Percentiles rank a stretch among this genome's conserved stretches.
Evolutionary conservation across 2,888 invertebrate genomes (phyloP).

Genomic region (Heliconius erato): DNA sequence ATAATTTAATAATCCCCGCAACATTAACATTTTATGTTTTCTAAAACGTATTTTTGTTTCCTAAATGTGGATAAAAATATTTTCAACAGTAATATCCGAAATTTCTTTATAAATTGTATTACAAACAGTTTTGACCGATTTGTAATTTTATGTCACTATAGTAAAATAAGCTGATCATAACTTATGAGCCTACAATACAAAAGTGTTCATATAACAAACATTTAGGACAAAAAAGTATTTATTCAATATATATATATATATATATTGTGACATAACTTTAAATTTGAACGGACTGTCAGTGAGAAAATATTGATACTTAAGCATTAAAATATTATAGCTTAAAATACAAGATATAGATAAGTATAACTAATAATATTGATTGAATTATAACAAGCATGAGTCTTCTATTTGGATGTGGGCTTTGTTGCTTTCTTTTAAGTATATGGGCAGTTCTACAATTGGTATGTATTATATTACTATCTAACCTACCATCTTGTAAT

Average conservation of each 20-base stretch:
- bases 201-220: neutral
- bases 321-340: neutral
- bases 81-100: too few species aligned
- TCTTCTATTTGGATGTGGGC: conserved; percentile 57
- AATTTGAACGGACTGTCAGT: conserved; percentile 2
- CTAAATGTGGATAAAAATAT: too few species aligned
- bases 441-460: conserved; percentile 72
- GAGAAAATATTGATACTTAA: neutral
- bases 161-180: neutral
- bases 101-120: too few species aligned
- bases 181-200: too few species aligned
- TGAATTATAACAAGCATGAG: conserved; percentile 57
- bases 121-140: too few species aligned
- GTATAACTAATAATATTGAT: conserved; percentile 10
- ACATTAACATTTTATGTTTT: too few species aligned
- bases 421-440: conserved; percentile 65
- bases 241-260: too few species aligned
- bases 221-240: neutral
- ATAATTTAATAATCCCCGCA: too few species aligned
- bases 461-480: conserved; percentile 57
- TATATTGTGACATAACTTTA: conserved; percentile 6
- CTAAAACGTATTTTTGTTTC: too few species aligned
- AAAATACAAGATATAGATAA: neutral
- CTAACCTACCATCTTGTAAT: too few species aligned
- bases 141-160: neutral